phyloP scores from a whole-genome alignment of 2,888 invertebrate species.

The Lasioglossum oenotherae region DNA sequence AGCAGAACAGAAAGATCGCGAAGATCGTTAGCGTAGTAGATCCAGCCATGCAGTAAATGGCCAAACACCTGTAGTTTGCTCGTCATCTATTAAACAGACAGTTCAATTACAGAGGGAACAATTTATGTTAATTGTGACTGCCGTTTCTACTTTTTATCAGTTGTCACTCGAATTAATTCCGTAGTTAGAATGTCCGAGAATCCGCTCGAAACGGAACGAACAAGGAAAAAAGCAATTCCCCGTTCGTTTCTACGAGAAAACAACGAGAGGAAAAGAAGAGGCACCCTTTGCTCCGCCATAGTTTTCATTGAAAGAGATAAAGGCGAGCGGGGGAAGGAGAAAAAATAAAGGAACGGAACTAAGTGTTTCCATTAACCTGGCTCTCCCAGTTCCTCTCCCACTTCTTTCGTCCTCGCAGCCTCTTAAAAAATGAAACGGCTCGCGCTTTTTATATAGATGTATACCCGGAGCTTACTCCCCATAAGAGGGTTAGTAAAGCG shows the following conservation, averaged over 20 bases:
- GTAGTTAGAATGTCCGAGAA: not conserved
- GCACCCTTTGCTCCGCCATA: slow-evolving; percentile 22
- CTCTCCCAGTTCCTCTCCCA: slow-evolving; percentile 29
- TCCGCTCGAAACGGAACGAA: slow-evolving; percentile 1
- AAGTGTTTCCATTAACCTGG: slow-evolving; percentile 64
- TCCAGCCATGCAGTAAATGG: not conserved
- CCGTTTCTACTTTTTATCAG: not conserved
- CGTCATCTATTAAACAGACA: not conserved
- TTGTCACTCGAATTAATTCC: slow-evolving; percentile 1
- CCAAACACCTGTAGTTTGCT: not conserved
- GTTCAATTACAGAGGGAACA: not conserved
- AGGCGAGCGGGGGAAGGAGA: slow-evolving; percentile 27
- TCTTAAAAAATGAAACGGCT: slow-evolving; percentile 60
- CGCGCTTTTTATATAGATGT: slow-evolving; percentile 52
- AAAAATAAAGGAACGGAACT: slow-evolving; percentile 39
- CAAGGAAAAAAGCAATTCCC: slow-evolving; percentile 20
- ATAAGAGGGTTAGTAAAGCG: slow-evolving; percentile 56
- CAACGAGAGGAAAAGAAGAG: slow-evolving; percentile 12
- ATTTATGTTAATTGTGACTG: not conserved
- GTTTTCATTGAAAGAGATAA: slow-evolving; percentile 42
- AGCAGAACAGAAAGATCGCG: not conserved
- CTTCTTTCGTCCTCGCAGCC: slow-evolving; percentile 23
- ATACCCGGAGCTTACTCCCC: slow-evolving; percentile 35
- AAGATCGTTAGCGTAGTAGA: not conserved
- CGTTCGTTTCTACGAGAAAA: slow-evolving; percentile 6